Percentiles rank a stretch among this genome's conserved stretches.
Evolutionary conservation across 2,888 invertebrate species (phyloP).

Genomic region (Apotomis capreana): DNA sequence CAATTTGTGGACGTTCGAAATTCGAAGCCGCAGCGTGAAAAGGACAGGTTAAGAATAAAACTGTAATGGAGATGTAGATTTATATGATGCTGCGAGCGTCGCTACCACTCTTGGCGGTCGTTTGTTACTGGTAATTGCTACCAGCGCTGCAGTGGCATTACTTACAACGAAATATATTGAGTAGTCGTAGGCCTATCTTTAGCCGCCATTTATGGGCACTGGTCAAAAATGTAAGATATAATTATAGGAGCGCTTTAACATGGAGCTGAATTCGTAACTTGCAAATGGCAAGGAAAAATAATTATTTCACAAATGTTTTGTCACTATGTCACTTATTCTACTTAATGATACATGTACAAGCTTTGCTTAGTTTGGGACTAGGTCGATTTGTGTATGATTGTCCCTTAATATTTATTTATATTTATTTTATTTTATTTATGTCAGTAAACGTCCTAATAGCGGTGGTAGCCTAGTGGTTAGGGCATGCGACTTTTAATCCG

Average conservation of each 20-base stretch:
- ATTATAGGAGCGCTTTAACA: not conserved
- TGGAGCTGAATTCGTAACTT: not conserved
- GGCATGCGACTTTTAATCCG: no score
- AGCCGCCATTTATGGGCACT: constrained; percentile 23
- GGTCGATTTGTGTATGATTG: no score
- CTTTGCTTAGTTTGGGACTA: no score
- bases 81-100: constrained; percentile 61
- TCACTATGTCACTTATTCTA: no score
- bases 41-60: constrained; percentile 68
- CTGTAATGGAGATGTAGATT: constrained; percentile 76
- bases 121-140: constrained; percentile 37
- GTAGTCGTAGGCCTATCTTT: constrained; percentile 26
- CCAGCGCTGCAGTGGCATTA: constrained; percentile 43
- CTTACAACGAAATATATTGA: constrained; percentile 26
- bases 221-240: constrained; percentile 4
- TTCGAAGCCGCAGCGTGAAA: constrained; percentile 69
- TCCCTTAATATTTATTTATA: no score
- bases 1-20: constrained; percentile 79
- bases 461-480: no score
- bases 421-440: no score
- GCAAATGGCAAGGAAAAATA: not conserved
- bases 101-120: constrained; percentile 68
- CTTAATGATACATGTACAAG: no score
- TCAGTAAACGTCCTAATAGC: no score
- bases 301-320: no score